A percentile compares a stretch with the other conserved stretches of the same genome.
Evolutionary conservation across 2,888 invertebrate species (phyloP).

Genomic region (Agrilus cyanescens): DNA sequence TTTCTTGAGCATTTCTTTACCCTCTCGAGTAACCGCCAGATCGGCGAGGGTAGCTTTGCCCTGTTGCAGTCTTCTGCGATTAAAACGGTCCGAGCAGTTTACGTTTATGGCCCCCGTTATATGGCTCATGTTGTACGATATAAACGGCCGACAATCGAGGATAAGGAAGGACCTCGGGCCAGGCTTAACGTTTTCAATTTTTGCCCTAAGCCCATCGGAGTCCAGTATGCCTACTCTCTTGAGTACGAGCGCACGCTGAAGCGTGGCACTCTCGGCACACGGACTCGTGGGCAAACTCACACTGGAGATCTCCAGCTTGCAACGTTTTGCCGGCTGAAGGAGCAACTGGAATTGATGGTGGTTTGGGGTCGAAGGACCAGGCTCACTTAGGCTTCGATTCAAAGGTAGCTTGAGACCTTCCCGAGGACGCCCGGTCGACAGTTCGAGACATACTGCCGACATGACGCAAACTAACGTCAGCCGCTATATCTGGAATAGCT

Average conservation of each 20-base stretch:
- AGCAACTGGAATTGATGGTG: constrained; percentile 19
- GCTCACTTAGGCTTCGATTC: constrained; percentile 45
- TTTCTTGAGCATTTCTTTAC: constrained; percentile 48
- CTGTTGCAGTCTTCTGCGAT: constrained; percentile 51
- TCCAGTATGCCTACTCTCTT: constrained; percentile 41
- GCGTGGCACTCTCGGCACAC: constrained; percentile 42
- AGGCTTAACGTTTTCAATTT: constrained; percentile 30
- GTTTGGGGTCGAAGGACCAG: constrained; percentile 35
- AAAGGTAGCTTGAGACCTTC: constrained; percentile 44
- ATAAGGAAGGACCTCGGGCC: constrained; percentile 36
- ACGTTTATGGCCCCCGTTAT: constrained; percentile 57
- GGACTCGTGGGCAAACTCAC: constrained; percentile 40
- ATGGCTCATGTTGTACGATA: constrained; percentile 57
- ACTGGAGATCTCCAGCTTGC: constrained; percentile 41
- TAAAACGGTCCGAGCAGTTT: constrained; percentile 59
- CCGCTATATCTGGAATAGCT: constrained; percentile 35
- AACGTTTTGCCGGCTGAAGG: constrained; percentile 36
- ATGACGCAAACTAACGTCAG: constrained; percentile 32
- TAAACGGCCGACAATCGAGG: constrained; percentile 57
- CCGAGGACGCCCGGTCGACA: constrained; percentile 36
- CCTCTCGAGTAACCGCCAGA: constrained; percentile 49
- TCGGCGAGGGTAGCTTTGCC: constrained; percentile 55
- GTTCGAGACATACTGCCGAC: constrained; percentile 43
- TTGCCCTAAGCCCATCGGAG: constrained; percentile 39
- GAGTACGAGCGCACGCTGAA: constrained; percentile 40